Percentiles rank a stretch among this genome's conserved stretches.
phyloP scores from a whole-genome alignment of 1,140 invertebrate species.

The Cyphomyrmex costatus region DNA sequence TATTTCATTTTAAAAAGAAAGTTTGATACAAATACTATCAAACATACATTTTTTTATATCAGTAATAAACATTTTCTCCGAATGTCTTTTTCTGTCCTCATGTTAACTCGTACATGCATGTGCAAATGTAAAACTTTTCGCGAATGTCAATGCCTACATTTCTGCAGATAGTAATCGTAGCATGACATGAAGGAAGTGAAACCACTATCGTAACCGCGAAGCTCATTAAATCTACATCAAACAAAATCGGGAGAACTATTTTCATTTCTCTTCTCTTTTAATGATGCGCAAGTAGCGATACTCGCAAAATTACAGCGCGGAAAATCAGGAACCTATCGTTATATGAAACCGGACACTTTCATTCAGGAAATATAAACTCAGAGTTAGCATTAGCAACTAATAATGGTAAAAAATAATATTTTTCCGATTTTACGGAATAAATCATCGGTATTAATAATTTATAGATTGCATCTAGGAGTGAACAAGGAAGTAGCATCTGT shows the following conservation, averaged over 20 bases:
- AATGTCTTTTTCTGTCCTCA: not conserved
- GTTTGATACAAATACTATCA: not conserved
- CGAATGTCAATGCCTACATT: not conserved
- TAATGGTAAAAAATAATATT: not conserved
- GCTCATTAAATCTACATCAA: conserved; percentile 33
- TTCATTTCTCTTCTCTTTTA: conserved; percentile 28
- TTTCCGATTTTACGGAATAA: not conserved
- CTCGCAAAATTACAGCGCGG: not conserved
- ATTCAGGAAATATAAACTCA: conserved; percentile 31
- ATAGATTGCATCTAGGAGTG: not conserved
- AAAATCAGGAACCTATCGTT: not conserved
- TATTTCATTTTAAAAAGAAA: conserved; percentile 1
- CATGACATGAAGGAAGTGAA: conserved; percentile 25
- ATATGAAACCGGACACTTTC: conserved; percentile 28
- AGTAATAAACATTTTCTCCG: not conserved
- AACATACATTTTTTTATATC: not conserved
- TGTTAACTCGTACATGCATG: not conserved
- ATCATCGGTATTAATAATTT: not conserved
- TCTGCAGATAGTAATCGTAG: conserved; percentile 13
- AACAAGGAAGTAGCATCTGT: not conserved
- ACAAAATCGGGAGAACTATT: conserved; percentile 12
- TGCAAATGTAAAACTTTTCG: not conserved
- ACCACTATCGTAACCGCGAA: not conserved
- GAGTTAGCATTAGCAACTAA: not conserved
- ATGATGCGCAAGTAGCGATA: not conserved